Evolutionary conservation across 2,113 vertebrate species (phyloP), one percentile per base, ranked within the genome.

Genomic region (Anguilla rostrata): DNA sequence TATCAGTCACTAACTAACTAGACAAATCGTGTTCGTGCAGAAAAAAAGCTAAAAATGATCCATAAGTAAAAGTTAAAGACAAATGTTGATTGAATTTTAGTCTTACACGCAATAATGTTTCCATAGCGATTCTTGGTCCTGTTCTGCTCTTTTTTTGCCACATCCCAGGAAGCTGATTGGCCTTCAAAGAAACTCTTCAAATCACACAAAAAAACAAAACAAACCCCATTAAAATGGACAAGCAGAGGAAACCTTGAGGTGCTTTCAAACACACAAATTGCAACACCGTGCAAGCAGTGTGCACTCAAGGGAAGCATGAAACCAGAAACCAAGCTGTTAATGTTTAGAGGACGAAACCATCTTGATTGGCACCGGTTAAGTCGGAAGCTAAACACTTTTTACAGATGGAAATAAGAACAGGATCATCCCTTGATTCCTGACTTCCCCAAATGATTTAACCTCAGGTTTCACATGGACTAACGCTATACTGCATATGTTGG

Each of bases 41-140:
- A 14, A 14, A 14, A 53, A 11, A 53, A 53, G 12, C 49, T 53
- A 12, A 11, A 53, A 14, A 2, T 53, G 7, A 6, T 46, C 43
- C 4, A 46, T 46, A 53, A 53, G 12, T 53, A 53, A 39, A 3
- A 78, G 6, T 66, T 22, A 26, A 46, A 82, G 11, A 53, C 18
- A 49, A 66, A 22, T 66, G 60, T 26, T 66, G 22, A 26, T 26
- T 66, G 39, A 82, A 82, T 82, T 16, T 22, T 39, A 39, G 88
- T 96, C 97, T 97, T 96, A 99, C 99, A 99, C 94, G 99, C 99
- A 92, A 99, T 99, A 91, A 99, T 99, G 94, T 99, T 99, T 90
- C 98, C 98, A 86, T 99, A 99, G 93, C 98, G 97, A 92, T 99
- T 99, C 96, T 99, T 99, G 92, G 98, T 97, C 93, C 98, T 97